phyloP scores from a whole-genome alignment of 1,140 invertebrate genomes.

The Sminthurinus signatus region DNA sequence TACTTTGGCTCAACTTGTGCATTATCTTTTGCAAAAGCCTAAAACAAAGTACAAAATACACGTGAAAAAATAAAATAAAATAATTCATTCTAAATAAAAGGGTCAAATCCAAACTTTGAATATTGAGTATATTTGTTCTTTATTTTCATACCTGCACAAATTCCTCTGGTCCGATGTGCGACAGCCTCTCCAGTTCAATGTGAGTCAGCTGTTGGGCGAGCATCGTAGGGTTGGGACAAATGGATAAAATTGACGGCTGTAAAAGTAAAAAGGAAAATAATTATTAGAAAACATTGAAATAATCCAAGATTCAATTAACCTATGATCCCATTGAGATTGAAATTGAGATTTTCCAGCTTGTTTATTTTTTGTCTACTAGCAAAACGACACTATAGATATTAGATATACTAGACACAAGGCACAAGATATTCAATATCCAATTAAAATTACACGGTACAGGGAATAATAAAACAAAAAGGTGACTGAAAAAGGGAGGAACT shows the following conservation, averaged over 20 bases:
- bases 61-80: not conserved
- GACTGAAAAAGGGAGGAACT: no score
- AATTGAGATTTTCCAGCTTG: no score
- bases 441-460: no score
- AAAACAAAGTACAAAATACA: slow-evolving; percentile 50
- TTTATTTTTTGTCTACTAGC: no score
- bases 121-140: not conserved
- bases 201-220: slow-evolving; percentile 89
- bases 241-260: slow-evolving; percentile 29
- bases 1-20: slow-evolving; percentile 58
- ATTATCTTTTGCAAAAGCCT: slow-evolving; percentile 83
- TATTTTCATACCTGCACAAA: slow-evolving; percentile 68
- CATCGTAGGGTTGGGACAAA: slow-evolving; percentile 71
- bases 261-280: slow-evolving; percentile 9
- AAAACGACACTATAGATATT: no score
- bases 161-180: slow-evolving; percentile 91
- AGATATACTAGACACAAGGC: no score
- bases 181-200: slow-evolving; percentile 85
- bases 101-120: not conserved
- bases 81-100: not conserved
- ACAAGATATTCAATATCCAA: no score
- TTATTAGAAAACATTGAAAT: no score
- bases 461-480: no score
- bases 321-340: no score
- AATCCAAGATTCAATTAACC: no score